Percentiles rank a stretch among this genome's conserved stretches.
These are phyloP conservation scores for Virgularia gustaviana DNA, from an alignment of 92 coral and sea anemone species.

Conservation along the genomic window DNA sequence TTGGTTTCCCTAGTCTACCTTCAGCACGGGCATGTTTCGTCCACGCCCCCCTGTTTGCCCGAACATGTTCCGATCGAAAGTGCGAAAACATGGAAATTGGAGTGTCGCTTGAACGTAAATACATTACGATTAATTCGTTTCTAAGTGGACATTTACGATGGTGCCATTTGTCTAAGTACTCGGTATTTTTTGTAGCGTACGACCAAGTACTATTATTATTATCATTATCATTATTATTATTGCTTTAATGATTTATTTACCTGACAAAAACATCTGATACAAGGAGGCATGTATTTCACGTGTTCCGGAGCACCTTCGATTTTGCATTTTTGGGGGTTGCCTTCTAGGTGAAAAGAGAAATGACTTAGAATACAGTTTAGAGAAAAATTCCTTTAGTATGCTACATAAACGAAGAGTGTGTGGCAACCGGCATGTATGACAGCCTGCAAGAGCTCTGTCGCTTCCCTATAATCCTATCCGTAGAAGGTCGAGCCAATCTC, in stretches of 20 bases:
- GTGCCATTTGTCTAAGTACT: too few relatives aligned
- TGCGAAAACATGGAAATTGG: too few relatives aligned
- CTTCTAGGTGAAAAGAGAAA: not conserved
- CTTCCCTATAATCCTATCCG: constrained; percentile 30
- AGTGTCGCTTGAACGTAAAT: too few relatives aligned
- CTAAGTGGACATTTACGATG: constrained; percentile 20
- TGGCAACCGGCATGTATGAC: not conserved
- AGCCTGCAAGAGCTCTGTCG: not conserved
- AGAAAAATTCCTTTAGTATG: not conserved
- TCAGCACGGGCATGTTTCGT: too few relatives aligned
- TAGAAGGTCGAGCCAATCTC: not conserved
- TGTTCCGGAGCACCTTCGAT: not conserved
- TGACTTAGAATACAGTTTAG: too few relatives aligned
- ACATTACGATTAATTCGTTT: constrained; percentile 9
- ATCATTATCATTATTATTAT: not conserved
- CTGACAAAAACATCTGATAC: constrained; percentile 26
- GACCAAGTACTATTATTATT: constrained; percentile 4
- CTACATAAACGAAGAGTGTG: not conserved
- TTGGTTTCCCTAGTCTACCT: too few relatives aligned
- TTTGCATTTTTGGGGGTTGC: constrained; percentile 3
- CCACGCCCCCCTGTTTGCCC: too few relatives aligned
- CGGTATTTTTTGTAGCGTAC: not conserved
- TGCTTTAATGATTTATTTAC: constrained; percentile 2
- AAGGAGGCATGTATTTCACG: not conserved
- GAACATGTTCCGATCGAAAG: too few relatives aligned